A percentile compares a stretch with the other conserved stretches of the same genome.
phyloP scores from a whole-genome alignment of 1,140 invertebrate species.

The Agraylea sexmaculata region DNA sequence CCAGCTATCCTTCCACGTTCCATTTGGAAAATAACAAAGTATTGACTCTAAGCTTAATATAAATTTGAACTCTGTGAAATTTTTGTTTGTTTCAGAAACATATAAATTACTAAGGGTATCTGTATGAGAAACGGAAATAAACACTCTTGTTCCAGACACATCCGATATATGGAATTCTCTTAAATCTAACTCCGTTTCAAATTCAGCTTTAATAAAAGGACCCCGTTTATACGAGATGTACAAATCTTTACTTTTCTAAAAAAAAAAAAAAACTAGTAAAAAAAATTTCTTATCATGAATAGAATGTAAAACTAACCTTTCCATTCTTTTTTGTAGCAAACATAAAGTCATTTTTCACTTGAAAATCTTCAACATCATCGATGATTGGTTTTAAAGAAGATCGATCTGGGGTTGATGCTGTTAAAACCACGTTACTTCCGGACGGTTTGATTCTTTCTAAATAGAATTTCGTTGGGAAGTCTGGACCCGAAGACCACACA shows the following conservation, averaged over 20 bases:
- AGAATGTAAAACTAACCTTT: conserved; percentile 28
- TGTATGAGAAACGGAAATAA: conserved; percentile 74
- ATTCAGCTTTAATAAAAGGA: conserved; percentile 58
- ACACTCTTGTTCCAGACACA: conserved; percentile 64
- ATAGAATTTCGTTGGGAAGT: conserved; percentile 43
- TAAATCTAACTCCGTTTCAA: conserved; percentile 54
- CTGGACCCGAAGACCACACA: conserved; percentile 49
- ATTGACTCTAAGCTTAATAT: conserved; percentile 70
- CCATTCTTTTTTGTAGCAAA: conserved; percentile 59
- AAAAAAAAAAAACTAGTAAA: conserved; percentile 21
- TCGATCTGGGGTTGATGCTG: conserved; percentile 34
- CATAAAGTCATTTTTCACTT: conserved; percentile 71
- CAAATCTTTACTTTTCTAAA: conserved; percentile 55
- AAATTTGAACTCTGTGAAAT: conserved; percentile 50
- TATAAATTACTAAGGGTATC: conserved; percentile 66
- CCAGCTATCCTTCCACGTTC: conserved; percentile 69
- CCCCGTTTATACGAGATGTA: conserved; percentile 65
- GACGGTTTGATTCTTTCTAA: conserved; percentile 57
- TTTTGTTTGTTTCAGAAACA: conserved; percentile 50
- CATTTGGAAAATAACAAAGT: conserved; percentile 72
- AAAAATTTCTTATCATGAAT: conserved; percentile 2
- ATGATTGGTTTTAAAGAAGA: conserved; percentile 43
- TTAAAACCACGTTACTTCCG: conserved; percentile 47
- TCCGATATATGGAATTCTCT: conserved; percentile 74
- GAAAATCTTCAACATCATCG: conserved; percentile 64